phyloP scores from a whole-genome alignment of 1,140 invertebrate species.

The Bombus polaris region DNA sequence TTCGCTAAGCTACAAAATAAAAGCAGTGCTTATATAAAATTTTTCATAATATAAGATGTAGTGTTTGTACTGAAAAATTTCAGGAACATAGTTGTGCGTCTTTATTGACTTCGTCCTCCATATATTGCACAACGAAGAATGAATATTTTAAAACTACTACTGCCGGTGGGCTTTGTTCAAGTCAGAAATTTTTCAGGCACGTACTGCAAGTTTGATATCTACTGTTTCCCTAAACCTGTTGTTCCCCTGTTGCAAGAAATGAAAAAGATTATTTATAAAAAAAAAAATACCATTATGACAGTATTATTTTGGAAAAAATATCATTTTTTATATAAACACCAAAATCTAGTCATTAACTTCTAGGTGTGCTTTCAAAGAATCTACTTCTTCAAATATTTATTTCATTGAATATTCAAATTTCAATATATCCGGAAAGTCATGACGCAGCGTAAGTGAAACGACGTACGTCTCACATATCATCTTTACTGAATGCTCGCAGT shows the following conservation, averaged over 20 bases:
- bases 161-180: constrained; percentile 57
- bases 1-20: background rate
- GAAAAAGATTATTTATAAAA: background rate
- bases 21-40: background rate
- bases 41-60: background rate
- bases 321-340: background rate
- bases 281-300: too few species aligned
- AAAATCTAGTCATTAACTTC: background rate
- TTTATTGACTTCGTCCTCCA: background rate
- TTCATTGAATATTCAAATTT: too few species aligned
- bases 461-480: background rate
- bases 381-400: too few species aligned
- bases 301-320: background rate
- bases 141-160: constrained; percentile 66
- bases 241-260: background rate
- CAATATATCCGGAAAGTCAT: too few species aligned
- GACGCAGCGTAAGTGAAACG: background rate
- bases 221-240: too few species aligned
- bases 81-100: constrained; percentile 33
- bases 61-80: constrained; percentile 32
- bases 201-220: constrained; percentile 57
- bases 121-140: constrained; percentile 60
- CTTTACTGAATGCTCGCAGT: background rate
- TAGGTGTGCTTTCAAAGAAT: background rate
- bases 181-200: constrained; percentile 74